Conservation (phyloP, 1,140 invertebrate species). For the Sarcophaga peregrina region DNA sequence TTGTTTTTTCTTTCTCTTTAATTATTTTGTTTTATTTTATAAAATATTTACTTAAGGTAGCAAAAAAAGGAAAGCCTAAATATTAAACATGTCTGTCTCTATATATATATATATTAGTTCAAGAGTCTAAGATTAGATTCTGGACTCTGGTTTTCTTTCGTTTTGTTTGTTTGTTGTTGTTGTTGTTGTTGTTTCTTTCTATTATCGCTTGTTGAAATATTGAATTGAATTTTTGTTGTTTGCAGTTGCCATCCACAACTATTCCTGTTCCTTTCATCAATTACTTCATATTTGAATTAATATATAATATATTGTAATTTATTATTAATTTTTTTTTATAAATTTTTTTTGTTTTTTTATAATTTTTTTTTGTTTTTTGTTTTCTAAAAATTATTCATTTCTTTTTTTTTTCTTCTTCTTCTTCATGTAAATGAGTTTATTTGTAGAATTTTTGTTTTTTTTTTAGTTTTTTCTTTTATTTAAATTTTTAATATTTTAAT, state of each 20-base stretch:
- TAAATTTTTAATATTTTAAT: conserved; percentile 25
- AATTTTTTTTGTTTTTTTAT: conserved; percentile 9
- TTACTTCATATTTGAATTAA: too few relatives aligned
- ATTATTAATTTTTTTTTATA: too few relatives aligned
- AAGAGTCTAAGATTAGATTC: conserved; percentile 25
- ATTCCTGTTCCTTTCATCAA: background rate
- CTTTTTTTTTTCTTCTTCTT: conserved; percentile 23
- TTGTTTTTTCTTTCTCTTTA: background rate
- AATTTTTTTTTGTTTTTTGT: background rate
- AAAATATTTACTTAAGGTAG: conserved; percentile 26
- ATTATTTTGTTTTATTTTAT: conserved; percentile 28
- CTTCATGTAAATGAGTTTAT: conserved; percentile 40
- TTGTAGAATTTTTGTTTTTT: conserved; percentile 37
- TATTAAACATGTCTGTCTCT: background rate
- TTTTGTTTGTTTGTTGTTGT: too few relatives aligned
- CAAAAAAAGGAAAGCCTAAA: conserved; percentile 19
- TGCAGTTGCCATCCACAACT: background rate
- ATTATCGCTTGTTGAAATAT: conserved; percentile 18
- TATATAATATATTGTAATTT: background rate
- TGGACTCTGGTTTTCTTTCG: background rate
- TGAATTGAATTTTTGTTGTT: background rate
- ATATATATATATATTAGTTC: background rate
- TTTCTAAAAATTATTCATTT: conserved; percentile 40
- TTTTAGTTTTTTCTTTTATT: conserved; percentile 28
- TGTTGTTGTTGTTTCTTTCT: conserved; percentile 2